Base-by-base conservation (phyloP, 1,140 invertebrate species). In the Drosophila quadrilineata region DNA sequence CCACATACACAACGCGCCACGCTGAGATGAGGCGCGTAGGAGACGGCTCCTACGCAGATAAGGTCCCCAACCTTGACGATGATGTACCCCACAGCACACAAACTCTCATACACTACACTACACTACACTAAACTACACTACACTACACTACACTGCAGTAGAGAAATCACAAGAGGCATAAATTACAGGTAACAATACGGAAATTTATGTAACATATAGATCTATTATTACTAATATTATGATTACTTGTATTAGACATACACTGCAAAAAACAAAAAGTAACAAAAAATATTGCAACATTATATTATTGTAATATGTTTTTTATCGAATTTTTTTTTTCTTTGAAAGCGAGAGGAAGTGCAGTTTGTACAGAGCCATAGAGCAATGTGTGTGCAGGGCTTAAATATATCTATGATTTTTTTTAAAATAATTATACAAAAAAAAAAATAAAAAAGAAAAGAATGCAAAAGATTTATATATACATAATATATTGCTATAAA, bases 1-100 rank as follows among this genome's bases (percentile, higher is more conserved):
- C 3, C 96, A 97, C 90, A 95, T 96, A 58, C 95, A 96, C 90
- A 93, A 93, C 75, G 91, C 93, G 59, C 92, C 92, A 72, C 91
- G 91, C 89, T 91, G 90, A 91, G 87, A 89, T 89, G 88, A 89
- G 88, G 88, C 82, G 86, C 88, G 88, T 86, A 89, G 88, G 88
- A 89, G 88, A 75, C 70, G 88, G 62, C 88, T 89, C 88, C 88
- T 89, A 88, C 88, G 88, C 88, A 89, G 88, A 88, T 89, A 89
- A 86, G 63, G 48, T n/a, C 29, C 43, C 59, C 46, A 63, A 64
- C 21, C 21, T 58, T 46, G n/a, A n/a, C n/a, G n/a, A n/a, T n/a
- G n/a, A 69, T n/a, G 12, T 33, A 35, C 21, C 10, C 48, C 57
- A 57, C 36, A 43, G n/a, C 31, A 49, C 26, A 56, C 33, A 45